Evolutionary conservation across 2,888 invertebrate species (phyloP), one percentile per base, ranked within the genome.

Genomic region (Malacosoma neustria): DNA sequence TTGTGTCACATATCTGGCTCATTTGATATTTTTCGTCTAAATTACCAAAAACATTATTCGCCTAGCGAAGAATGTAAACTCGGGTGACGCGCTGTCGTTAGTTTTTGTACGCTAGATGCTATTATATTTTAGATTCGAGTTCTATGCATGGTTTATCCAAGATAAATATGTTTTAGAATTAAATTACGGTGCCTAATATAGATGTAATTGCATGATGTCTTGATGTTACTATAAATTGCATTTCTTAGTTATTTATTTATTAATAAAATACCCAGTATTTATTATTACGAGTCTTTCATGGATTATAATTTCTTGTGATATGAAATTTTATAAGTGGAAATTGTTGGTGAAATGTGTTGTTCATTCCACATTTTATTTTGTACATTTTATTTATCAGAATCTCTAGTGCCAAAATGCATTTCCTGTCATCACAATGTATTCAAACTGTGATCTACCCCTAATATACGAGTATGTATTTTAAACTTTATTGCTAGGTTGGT

Each of bases 341-440:
- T n/a, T n/a, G n/a, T n/a, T 54, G 61, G 51, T 59, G 63, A n/a
- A n/a, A n/a, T n/a, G n/a, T n/a, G n/a, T n/a, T n/a, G n/a, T n/a
- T 70, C 77, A 75, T 77, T 77, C 79, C 80, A 70, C 9, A 9
- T 11, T 14, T 14, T 22, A 22, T 7, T 9, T 6, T 22, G 15
- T 45, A n/a, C n/a, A 45, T 42, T 42, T 43, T 54, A 54, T 43
- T 45, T 43, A 42, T 43, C 51, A 49, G 77, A 79, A 81, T 81
- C 77, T 82, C 80, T 65, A 61, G 82, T 84, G 84, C 84, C 84
- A 84, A 82, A 75, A 68, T 61, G 66, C 71, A 69, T 75, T 72
- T 70, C 46, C 47, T 53, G 60, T 46, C 57, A 64, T 64, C 64
- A 66, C 60, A 59, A 67, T 37, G 56, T 57, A 60, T 51, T 59